Conservation (phyloP, 2,888 invertebrate species). For the Synergus laeviventris region DNA sequence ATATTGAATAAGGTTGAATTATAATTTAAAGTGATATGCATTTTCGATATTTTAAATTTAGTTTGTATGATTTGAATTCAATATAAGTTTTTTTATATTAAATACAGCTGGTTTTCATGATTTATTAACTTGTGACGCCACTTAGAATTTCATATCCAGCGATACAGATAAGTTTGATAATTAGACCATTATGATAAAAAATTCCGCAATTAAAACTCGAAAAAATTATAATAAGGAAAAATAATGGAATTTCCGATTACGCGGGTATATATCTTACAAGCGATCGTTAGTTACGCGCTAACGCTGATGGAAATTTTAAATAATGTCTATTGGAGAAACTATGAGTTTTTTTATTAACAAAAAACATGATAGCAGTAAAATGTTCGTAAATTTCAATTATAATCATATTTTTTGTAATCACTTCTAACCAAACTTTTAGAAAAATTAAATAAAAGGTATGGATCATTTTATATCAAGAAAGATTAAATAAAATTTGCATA, state of each 20-base stretch:
- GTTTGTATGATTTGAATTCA: too few species aligned
- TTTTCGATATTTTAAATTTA: too few species aligned
- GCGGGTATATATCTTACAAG: background rate
- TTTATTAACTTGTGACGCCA: too few species aligned
- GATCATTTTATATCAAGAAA: background rate
- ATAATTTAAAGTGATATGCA: too few species aligned
- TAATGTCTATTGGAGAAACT: slow-evolving; percentile 20
- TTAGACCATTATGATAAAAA: too few species aligned
- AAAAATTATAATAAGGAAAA: background rate
- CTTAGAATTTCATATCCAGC: too few species aligned
- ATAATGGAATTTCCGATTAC: background rate
- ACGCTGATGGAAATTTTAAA: slow-evolving; percentile 23
- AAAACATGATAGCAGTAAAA: background rate
- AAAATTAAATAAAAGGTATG: background rate
- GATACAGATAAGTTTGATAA: too few species aligned
- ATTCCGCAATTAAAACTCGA: background rate
- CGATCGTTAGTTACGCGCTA: background rate
- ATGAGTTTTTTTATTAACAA: background rate
- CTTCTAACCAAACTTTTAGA: background rate
- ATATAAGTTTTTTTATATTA: too few species aligned
- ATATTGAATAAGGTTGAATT: too few species aligned
- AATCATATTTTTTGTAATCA: background rate
- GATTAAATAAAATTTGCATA: background rate
- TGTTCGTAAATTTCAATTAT: background rate
- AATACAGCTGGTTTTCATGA: too few species aligned